Evolutionary conservation across 2,113 vertebrate genomes (phyloP).

Genomic region (Diphyllodes magnificus): DNA sequence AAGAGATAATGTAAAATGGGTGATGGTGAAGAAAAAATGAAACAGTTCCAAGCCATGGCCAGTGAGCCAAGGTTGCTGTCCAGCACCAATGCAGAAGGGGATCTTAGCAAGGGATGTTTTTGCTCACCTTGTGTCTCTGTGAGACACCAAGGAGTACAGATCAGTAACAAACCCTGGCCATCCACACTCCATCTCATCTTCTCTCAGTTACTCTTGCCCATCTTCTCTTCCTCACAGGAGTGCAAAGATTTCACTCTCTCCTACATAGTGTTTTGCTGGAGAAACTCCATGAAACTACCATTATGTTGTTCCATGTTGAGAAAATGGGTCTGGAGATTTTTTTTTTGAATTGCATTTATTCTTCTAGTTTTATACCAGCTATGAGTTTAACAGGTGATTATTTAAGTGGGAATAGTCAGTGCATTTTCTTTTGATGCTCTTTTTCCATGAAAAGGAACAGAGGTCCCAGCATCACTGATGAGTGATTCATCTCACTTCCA

Average conservation of each 20-base stretch:
- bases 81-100: neutral
- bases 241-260: neutral
- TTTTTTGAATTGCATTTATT: neutral
- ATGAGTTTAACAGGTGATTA: neutral
- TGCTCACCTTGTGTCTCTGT: neutral
- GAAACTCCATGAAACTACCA: rapidly evolving
- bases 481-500: neutral
- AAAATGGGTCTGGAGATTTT: neutral
- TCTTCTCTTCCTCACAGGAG: neutral
- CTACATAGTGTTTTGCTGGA: neutral
- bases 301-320: neutral
- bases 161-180: neutral
- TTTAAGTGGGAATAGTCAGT: neutral
- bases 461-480: neutral
- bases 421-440: neutral
- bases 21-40: neutral
- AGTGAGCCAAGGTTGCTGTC: neutral
- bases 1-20: neutral
- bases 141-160: neutral
- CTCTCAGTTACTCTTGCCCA: neutral
- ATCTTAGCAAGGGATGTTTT: neutral
- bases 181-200: neutral
- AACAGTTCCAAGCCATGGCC: neutral
- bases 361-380: neutral
- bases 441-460: neutral